phyloP scores from a whole-genome alignment of 1,140 invertebrate genomes.

The Aphaenogaster rudis region DNA sequence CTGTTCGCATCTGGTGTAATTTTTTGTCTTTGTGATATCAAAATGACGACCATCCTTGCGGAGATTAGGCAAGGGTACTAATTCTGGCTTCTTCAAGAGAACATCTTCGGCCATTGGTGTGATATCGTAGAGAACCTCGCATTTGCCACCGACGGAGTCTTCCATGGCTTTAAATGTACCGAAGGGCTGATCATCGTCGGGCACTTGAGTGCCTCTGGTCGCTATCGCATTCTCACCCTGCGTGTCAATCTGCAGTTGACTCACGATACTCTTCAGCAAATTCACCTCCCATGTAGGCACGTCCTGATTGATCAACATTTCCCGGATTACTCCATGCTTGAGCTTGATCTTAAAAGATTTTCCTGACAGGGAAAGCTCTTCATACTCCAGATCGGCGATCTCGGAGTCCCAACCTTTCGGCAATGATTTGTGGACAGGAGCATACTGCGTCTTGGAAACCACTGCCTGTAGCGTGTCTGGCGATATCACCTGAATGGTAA shows the following conservation, averaged over 20 bases:
- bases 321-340: constrained; percentile 87
- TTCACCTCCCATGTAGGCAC: constrained; percentile 89
- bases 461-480: constrained; percentile 86
- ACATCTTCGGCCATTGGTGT: constrained; percentile 87
- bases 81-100: constrained; percentile 84
- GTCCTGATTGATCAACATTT: constrained; percentile 87
- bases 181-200: constrained; percentile 83
- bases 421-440: constrained; percentile 86
- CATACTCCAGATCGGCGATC: constrained; percentile 84
- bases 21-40: constrained; percentile 90
- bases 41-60: constrained; percentile 85
- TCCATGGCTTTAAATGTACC: constrained; percentile 90
- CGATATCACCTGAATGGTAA: constrained; percentile 87
- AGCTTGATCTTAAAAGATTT: constrained; percentile 89
- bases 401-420: constrained; percentile 83
- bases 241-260: constrained; percentile 90
- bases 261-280: constrained; percentile 89
- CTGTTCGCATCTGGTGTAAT: constrained; percentile 89
- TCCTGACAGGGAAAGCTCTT: constrained; percentile 85
- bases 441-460: constrained; percentile 87
- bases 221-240: constrained; percentile 84
- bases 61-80: constrained; percentile 86
- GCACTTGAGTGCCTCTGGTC: constrained; percentile 84
- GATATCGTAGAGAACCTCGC: constrained; percentile 90
- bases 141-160: constrained; percentile 90